Evolutionary conservation across 2,888 invertebrate species (phyloP), one percentile per base, ranked within the genome.

Genomic region (Pseudeuparius sepicola): DNA sequence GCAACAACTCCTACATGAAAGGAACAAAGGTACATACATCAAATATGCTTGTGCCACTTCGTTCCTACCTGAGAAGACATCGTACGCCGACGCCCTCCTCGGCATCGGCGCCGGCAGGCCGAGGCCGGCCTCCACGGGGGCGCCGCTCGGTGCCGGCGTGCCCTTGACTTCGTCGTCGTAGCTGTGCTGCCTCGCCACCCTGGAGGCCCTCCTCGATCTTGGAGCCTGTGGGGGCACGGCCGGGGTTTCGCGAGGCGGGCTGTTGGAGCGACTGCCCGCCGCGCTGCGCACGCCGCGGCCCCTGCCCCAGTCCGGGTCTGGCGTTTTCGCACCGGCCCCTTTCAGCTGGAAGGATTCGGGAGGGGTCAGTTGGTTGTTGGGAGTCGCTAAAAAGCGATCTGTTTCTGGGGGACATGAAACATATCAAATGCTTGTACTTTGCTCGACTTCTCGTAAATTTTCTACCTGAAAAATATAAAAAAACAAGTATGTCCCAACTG

Each of bases 1-100:
- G n/a, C n/a, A n/a, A n/a, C n/a, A n/a, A n/a, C n/a, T n/a, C n/a
- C n/a, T n/a, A n/a, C n/a, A n/a, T n/a, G n/a, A n/a, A n/a, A n/a
- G n/a, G n/a, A n/a, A n/a, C n/a, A n/a, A n/a, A n/a, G n/a, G n/a
- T n/a, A n/a, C n/a, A n/a, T n/a, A n/a, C n/a, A n/a, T n/a, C n/a
- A n/a, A n/a, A n/a, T n/a, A n/a, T n/a, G n/a, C n/a, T n/a, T n/a
- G n/a, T n/a, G n/a, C n/a, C n/a, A n/a, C n/a, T n/a, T n/a, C 7
- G 11, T 26, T 7, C 18, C 4, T 42, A 43, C 43, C 43, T 24
- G 78, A 76, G 50, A 82, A 85, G 9, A 88, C 83, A 53, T 87
- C 87, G 51, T 87, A 87, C 10, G 87, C 86, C 24, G 87, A 87
- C 41, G 82, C 81, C 51, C 83, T 73, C 53, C 87, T 70, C 1